Percentiles rank a stretch among this genome's conserved stretches.
These are phyloP conservation scores for Ctenomys sociabilis DNA, from an alignment of 2,113 vertebrate species.

Conservation along the genomic window DNA sequence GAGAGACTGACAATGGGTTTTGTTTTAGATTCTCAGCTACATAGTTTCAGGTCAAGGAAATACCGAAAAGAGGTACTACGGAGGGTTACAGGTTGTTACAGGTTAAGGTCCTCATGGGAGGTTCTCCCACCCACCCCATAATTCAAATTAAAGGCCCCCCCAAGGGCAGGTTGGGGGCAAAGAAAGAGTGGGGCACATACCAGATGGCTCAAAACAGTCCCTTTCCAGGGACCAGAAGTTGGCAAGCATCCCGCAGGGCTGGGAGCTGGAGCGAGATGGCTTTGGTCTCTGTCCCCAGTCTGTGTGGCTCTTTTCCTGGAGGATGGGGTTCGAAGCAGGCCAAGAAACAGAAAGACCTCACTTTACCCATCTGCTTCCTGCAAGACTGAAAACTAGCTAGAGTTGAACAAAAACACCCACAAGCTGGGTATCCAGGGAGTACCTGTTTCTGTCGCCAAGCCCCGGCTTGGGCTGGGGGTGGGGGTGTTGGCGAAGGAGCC, in stretches of 20 bases:
- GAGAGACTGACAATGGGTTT: background rate
- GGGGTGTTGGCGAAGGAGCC: background rate
- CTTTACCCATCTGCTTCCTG: background rate
- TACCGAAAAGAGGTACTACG: background rate
- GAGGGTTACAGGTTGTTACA: background rate
- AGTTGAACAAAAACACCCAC: slow-evolving; percentile 31
- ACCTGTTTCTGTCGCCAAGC: background rate
- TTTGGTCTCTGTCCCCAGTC: background rate
- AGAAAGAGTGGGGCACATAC: background rate
- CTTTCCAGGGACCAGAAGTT: background rate
- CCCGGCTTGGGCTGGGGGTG: background rate
- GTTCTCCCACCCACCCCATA: background rate
- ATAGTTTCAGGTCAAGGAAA: slow-evolving; percentile 4
- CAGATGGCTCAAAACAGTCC: background rate
- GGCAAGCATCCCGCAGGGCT: background rate
- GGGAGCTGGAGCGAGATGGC: background rate
- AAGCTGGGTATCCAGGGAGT: background rate
- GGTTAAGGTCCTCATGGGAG: background rate
- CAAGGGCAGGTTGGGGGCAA: background rate
- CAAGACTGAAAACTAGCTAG: background rate
- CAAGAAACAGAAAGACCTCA: background rate
- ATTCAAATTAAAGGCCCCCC: slow-evolving; percentile 21
- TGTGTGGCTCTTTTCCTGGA: background rate
- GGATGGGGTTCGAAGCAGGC: background rate
- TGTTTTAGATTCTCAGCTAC: background rate